Evolutionary conservation across 2,888 invertebrate genomes (phyloP), one percentile per base, ranked within the genome.

Genomic region (Hofmannophila pseudospretella): DNA sequence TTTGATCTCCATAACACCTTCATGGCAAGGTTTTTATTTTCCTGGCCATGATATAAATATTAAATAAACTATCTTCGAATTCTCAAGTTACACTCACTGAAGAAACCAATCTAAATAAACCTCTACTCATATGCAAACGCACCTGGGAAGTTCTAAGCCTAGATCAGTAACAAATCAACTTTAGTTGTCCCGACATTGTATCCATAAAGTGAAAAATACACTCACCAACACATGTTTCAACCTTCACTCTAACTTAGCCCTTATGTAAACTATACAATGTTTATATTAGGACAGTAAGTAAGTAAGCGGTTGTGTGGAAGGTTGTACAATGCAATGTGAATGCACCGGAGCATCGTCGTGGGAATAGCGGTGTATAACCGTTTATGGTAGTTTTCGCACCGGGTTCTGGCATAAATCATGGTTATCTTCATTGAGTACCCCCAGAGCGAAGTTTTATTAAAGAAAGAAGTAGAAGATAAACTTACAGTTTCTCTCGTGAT

Each of bases 281-380:
- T 25, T 33, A 1, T 9, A 19, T 7, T 19, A 10, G 14, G n/a
- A 11, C 19, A n/a, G 19, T 5, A 14, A 4, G 12, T 11, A 23
- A 8, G 27, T 27, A 11, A 10, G 11, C n/a, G 5, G 16, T 7
- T 16, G 29, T 16, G 14, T n/a, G 10, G n/a, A n/a, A 1, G 16
- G 14, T 1, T 30, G 29, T 30, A 30, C 29, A 16, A 9, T 29
- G 31, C 36, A 36, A 25, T 36, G 31, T 23, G 36, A 36, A 36
- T 36, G 37, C 36, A 26, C 19, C 19, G 25, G 31, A 28, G 23
- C 25, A 11, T 13, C 27, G 42, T 37, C 51, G 57, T 57, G 55
- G 47, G 57, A 57, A 54, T 46, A 49, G 46, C 53, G 51, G 51
- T 43, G 9, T 23, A 20, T 27, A 32, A 37, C 37, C 27, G 38